Base-by-base conservation (phyloP, 2,888 invertebrate genomes). In the Schizaphis graminum region DNA sequence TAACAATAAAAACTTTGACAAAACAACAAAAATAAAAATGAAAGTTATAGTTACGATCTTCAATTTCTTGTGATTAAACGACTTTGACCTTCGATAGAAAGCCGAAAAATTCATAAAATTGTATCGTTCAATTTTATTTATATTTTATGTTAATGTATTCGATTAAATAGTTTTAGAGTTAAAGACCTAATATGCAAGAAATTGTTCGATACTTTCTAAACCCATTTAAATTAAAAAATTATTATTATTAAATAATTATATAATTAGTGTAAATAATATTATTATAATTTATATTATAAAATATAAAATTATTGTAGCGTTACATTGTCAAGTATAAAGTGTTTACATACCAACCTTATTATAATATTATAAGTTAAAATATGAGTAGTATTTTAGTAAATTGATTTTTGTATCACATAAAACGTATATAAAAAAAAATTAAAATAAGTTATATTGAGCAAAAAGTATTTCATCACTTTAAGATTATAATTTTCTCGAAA, bases 331-430 rank as follows among this genome's bases (percentile, higher is more conserved):
- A 41, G 3, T 41, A 41, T 41, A 41, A 41, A 41, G 3, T 41
- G 41, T 41, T 41, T 41, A 41, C 41, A 41, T 41, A 41, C 41
- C 3, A 41, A 28, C 28, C 28, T 61, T 28, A 49, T 11, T 49
- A 11, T 61, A 11, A 11, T 61, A 24, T 16, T 56, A 56, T 56
- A 28, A 28, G 28, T 61, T 3, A 28, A 10, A 28, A 61, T 28
- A 61, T 0, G 10, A 11, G 28, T n/a, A n/a, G n/a, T 21, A 2
- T 5, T 16, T n/a, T 7, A 35, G 35, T 35, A 35, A 0, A 67
- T 67, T n/a, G 13, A 67, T 5, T 1, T 13, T 0, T n/a, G n/a
- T 4, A 4, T n/a, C n/a, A 13, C 4, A 16, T 67, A 1, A 67
- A 77, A 77, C 35, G 35, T 86, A 16, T 7, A 0, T 5, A 87